Base-by-base conservation (phyloP, 2,797 vertebrate species). In the Glossophaga mutica region DNA sequence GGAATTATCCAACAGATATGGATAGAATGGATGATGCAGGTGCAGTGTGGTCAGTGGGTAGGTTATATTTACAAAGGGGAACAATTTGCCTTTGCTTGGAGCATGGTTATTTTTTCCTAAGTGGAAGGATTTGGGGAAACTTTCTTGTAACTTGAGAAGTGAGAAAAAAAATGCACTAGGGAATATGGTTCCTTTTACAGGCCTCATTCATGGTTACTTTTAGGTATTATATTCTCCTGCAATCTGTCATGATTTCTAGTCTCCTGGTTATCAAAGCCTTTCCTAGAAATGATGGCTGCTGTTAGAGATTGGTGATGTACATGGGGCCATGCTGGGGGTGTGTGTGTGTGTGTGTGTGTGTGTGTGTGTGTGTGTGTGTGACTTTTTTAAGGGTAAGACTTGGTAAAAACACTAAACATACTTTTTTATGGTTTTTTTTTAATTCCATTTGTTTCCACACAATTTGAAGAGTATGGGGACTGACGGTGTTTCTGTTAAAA, bases 221-320 rank as follows among this genome's bases (percentile, higher is more conserved):
- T 5, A 34, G 37, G n/a, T 34, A 73, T 57, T 55, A 62, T 37
- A n/a, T 46, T 50, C 52, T 71, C 32, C 18, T 78, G 19, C 9
- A 88, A 89, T 46, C 26, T 65, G 34, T 62, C 5, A 65, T 55
- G n/a, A 84, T 65, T 93, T 79, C 32, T 44, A 79, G 52, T 52
- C 10, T 65, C 32, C 62, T 62, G 26, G 77, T 39, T 39, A 78
- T 6, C 7, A 1, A 70, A 9, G 37, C 14, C 4, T 65, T 22
- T 15, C 24, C 37, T 22, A 88, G 24, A 67, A 62, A 71, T 7
- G 19, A 44, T 3, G 24, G 44, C 14, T 71, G 19, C 15, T 78
- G 7, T 3, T 71, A 78, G 34, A 21, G n/a, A 67, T 6, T 55
- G 6, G 9, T 93, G 15, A 46, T 4, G 15, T n/a, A 78, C 9